Base-by-base conservation (phyloP, 2,113 vertebrate genomes). In the Acinonyx jubatus region DNA sequence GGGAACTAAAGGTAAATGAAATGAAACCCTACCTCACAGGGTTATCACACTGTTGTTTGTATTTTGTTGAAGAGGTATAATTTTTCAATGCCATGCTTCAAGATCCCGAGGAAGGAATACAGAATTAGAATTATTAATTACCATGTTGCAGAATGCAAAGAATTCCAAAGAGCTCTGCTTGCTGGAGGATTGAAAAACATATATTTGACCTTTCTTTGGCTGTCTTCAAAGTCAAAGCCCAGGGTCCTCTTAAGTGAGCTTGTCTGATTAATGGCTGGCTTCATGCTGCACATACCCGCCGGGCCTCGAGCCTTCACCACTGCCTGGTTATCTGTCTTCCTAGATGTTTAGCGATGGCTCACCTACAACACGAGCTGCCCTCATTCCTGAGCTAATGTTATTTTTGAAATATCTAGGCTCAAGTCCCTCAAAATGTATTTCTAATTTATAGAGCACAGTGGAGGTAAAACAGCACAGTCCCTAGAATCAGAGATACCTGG, bases 371-470 rank as follows among this genome's bases (percentile, higher is more conserved):
- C 1, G 0, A 13, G 14, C 65, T 76, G 82, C 73, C 82, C 73
- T 94, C 83, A 78, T 84, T 97, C 89, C 89, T 92, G 63, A 84
- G 55, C 63, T 95, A 91, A 93, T 83, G 81, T 91, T 97, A 91
- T 38, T 98, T 97, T 85, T 96, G 80, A 98, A 97, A 96, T 89
- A 78, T 91, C 84, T 81, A 91, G 71, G 80, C 92, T 96, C 80
- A 90, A 91, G 94, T 94, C 33, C 13, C 36, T 78, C 55, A 65
- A 88, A 96, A 84, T n/a, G 4, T 45, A 45, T 65, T 97, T 96
- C 36, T 87, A 91, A 92, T 71, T 94, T 80, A 81, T 74, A 84
- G 25, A 8, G 63, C 16, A 3, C 25, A 61, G 21, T 65, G 21
- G 23, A 50, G 18, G 66, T 38, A 10, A 97, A 96, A 91, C 27